Base-by-base conservation (phyloP, 2,888 invertebrate genomes). In the Zaprionus lineosus region DNA sequence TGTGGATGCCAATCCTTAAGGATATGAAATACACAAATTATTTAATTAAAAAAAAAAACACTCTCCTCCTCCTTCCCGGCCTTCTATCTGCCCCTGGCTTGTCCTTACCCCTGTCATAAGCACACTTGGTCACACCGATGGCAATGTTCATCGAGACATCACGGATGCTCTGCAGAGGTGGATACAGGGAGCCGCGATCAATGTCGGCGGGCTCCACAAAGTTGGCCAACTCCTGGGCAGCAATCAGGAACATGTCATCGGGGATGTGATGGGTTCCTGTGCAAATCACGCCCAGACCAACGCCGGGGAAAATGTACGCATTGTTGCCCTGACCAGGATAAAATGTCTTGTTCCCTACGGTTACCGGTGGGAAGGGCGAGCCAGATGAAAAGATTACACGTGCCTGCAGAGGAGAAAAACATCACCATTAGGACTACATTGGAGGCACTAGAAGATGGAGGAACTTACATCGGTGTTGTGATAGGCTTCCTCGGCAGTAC, bases 301-400 rank as follows among this genome's bases (percentile, higher is more conserved):
- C 92, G 3, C 99, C 99, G 0, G 99, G 99, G 92, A 97, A 98
- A 86, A 98, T 98, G 90, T 98, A 98, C 0, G 98, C 96, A 90
- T 98, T 98, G 91, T 98, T 98, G 58, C 99, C 99, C 89, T 99
- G 99, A 0, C 99, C 99, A 0, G 99, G 96, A 72, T 93, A 92
- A 90, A 92, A 97, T 2, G 94, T 94, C 89, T 95, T 94, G 12
- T 96, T 97, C 50, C 94, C 92, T 81, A 94, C 92, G 8, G 92
- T 91, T 2, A 97, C 97, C 1, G 96, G 94, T 9, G 95, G 95
- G 91, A 99, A 99, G 0, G 99, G 99, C 18, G 98, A 98, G 3
- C 99, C 99, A 18, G 97, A 98, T 1, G 98, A 96, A 91, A 98
- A 99, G 51, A 99, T 93, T 75, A 95, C 96, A 48, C 95, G 93